These are phyloP conservation scores for Ruditapes philippinarum DNA, from an alignment of 1,140 invertebrate genomes.

Conservation along the genomic window DNA sequence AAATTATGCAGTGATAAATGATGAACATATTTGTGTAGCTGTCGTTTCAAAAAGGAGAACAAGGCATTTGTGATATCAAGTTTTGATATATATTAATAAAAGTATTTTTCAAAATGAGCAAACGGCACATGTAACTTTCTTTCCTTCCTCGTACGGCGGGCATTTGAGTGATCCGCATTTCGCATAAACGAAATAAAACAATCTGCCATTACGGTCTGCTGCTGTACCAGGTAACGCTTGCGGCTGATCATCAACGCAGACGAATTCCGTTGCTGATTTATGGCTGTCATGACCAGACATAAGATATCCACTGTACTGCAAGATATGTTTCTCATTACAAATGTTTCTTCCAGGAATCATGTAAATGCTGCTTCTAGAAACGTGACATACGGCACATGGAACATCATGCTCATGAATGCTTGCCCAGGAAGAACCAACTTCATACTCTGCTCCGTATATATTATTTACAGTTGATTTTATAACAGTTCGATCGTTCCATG, in stretches of 20 bases:
- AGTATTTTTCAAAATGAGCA: slow-evolving; percentile 67
- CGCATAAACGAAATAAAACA: slow-evolving; percentile 69
- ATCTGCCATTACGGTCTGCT: slow-evolving; percentile 43
- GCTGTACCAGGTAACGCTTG: slow-evolving; percentile 27
- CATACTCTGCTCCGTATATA: slow-evolving; percentile 72
- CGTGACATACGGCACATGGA: slow-evolving; percentile 70
- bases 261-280: slow-evolving; percentile 39
- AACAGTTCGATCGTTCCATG: neutral
- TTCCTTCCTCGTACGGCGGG: slow-evolving; percentile 67
- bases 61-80: too few species aligned
- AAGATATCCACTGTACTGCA: slow-evolving; percentile 73
- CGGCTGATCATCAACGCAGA: slow-evolving; percentile 70
- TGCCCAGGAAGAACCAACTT: slow-evolving; percentile 84
- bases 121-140: slow-evolving; percentile 72
- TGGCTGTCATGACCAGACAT: slow-evolving; percentile 48
- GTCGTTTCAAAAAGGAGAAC: too few species aligned
- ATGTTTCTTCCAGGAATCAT: slow-evolving; percentile 72
- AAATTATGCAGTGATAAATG: too few species aligned
- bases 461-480: neutral
- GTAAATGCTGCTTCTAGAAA: slow-evolving; percentile 14
- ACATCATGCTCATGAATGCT: slow-evolving; percentile 60
- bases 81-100: too few species aligned
- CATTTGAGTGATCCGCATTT: slow-evolving; percentile 71
- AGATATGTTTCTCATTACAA: slow-evolving; percentile 63
- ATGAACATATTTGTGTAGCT: too few species aligned